Evolutionary conservation across 2,797 vertebrate genomes (phyloP), one percentile per base, ranked within the genome.

Genomic region (Sebastes iracundus): DNA sequence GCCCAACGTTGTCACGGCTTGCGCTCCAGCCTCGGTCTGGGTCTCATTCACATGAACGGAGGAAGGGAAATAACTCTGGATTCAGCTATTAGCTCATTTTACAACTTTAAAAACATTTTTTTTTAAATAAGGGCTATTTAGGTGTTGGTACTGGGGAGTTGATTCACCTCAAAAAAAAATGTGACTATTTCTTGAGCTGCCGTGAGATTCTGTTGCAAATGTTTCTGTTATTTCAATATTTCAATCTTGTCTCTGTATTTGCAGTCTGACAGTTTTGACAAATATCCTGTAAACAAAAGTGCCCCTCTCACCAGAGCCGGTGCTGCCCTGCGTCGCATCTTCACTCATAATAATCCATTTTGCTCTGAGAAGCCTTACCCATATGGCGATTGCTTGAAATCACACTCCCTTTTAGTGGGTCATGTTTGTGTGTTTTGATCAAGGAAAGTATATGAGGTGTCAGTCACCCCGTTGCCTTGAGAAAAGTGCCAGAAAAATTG

Each of bases 241-340:
- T 49, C 18, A 49, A 49, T 8, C 3, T 49, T 49, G 42, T 46
- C 42, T 49, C 46, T 8, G 18, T 49, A 49, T 49, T 49, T 49
- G 52, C 33, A 23, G 7, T 38, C 33, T 38, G 23, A 38, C 14
- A 59, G 25, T 59, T 59, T 18, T 60, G 27, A 13, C 3, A 20
- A 33, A 61, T 13, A 63, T 35, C n/a, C 10, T 33, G 10, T 16
- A 52, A 52, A 30, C 46, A 67, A 53, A 67, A 53, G 65, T 53
- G 28, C 12, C 20, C 4, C 5, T 46, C 0, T 4, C 23, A 8
- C 11, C 32, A 3, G 12, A 4, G 28, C 28, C 18, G 0, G 30
- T 20, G 14, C 14, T 27, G 6, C 65, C 27, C 27, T n/a, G 64
- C 4, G 0, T 9, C 3, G 18, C 46, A 49, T 49, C 42, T 11